phyloP scores from a whole-genome alignment of 2,888 invertebrate genomes.

The Monochamus alternatus region DNA sequence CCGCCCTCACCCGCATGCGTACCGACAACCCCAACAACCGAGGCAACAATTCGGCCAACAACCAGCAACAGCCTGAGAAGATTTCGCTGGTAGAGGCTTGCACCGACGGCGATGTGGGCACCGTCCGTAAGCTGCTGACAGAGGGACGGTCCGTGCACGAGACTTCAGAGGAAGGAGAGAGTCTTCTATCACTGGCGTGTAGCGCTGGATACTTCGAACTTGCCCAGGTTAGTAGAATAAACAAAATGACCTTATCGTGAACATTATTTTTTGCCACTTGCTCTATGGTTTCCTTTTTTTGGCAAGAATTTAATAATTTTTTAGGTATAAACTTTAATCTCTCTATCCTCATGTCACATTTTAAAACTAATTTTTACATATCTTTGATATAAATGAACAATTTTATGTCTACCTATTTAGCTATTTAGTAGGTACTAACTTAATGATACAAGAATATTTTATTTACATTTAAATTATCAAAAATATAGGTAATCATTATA shows the following conservation, averaged over 20 bases:
- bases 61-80: slow-evolving; percentile 69
- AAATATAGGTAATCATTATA: no score
- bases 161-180: slow-evolving; percentile 98
- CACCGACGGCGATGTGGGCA: slow-evolving; percentile 94
- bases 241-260: background rate
- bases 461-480: no score
- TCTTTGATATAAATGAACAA: no score
- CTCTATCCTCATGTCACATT: no score
- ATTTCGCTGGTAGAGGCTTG: slow-evolving; percentile 91
- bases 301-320: no score
- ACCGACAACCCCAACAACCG: slow-evolving; percentile 78
- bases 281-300: no score
- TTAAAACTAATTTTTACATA: no score
- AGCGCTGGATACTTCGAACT: slow-evolving; percentile 98
- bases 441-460: no score
- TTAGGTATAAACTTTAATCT: no score
- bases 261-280: background rate
- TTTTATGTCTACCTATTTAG: no score
- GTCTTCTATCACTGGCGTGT: slow-evolving; percentile 95
- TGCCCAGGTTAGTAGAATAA: slow-evolving; percentile 82
- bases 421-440: no score
- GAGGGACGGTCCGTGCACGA: slow-evolving; percentile 96
- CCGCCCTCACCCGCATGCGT: slow-evolving; percentile 96
- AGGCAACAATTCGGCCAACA: slow-evolving; percentile 25
- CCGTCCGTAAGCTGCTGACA: slow-evolving; percentile 91